phyloP scores from a whole-genome alignment of 2,113 vertebrate genomes.

The Menidia beryllina region DNA sequence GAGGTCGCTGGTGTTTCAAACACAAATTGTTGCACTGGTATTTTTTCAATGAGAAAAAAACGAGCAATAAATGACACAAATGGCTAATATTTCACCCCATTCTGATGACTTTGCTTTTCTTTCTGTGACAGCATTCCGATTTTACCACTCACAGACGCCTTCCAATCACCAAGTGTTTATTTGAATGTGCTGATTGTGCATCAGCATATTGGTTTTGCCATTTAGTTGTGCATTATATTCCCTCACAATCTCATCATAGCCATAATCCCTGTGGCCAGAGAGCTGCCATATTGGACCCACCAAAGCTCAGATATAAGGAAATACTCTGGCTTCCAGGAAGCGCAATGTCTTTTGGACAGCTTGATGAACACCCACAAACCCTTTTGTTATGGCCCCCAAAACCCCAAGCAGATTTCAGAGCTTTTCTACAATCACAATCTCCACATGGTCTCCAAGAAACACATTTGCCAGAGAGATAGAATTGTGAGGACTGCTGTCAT shows the following conservation, averaged over 20 bases:
- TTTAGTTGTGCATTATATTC: constrained; percentile 15
- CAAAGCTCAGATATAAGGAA: constrained; percentile 51
- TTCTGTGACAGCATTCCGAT: background rate
- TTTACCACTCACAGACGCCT: background rate
- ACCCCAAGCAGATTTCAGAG: constrained; percentile 60
- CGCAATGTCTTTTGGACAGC: constrained; percentile 52
- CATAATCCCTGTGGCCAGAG: constrained; percentile 30
- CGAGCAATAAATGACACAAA: too few relatives aligned
- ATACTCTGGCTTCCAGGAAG: constrained; percentile 36
- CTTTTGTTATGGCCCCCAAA: constrained; percentile 35
- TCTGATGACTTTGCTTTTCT: background rate
- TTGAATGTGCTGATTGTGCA: background rate
- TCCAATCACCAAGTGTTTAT: background rate
- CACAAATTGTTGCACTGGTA: too few relatives aligned
- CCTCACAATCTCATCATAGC: constrained; percentile 19
- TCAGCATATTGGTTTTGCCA: constrained; percentile 11
- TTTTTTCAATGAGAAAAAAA: too few relatives aligned
- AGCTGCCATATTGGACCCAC: constrained; percentile 54
- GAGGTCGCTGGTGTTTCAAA: too few relatives aligned
- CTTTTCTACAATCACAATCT: constrained; percentile 61
- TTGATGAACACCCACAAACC: constrained; percentile 64
- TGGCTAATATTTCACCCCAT: background rate
- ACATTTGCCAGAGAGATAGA: constrained; percentile 66
- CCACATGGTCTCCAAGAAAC: constrained; percentile 55
- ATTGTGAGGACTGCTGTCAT: constrained; percentile 64